Evolutionary conservation across 2,113 vertebrate genomes (phyloP).

Genomic region (Pristiophorus japonicus): DNA sequence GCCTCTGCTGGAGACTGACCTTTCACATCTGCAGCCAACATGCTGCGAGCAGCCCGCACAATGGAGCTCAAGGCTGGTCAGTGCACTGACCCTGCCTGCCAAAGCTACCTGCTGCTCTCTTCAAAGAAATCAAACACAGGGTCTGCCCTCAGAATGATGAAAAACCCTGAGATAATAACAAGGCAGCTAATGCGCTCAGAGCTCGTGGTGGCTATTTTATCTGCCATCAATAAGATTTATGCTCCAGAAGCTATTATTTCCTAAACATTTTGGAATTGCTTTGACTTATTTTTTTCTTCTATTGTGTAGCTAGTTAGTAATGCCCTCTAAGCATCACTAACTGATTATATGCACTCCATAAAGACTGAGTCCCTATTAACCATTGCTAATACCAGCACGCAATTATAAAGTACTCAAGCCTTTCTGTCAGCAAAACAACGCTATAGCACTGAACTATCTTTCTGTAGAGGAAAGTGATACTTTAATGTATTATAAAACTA

Average conservation of each 20-base stretch:
- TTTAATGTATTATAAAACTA: background rate
- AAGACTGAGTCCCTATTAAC: constrained; percentile 42
- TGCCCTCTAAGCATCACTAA: constrained; percentile 64
- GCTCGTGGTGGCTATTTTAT: constrained; percentile 56
- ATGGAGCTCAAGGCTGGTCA: constrained; percentile 58
- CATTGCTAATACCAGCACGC: constrained; percentile 22
- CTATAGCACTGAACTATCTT: background rate
- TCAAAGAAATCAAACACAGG: constrained; percentile 85
- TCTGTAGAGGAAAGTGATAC: background rate
- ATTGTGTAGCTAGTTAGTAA: constrained; percentile 47
- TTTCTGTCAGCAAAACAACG: background rate
- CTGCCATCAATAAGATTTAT: constrained; percentile 63
- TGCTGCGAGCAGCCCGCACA: constrained; percentile 54
- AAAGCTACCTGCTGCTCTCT: constrained; percentile 87
- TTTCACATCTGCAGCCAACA: constrained; percentile 62
- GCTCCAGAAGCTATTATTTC: constrained; percentile 60
- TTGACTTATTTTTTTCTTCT: constrained; percentile 47
- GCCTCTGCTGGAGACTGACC: constrained; percentile 73
- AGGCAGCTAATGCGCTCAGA: constrained; percentile 53
- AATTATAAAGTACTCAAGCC: constrained; percentile 32
- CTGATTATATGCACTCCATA: constrained; percentile 57
- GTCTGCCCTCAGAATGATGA: constrained; percentile 71
- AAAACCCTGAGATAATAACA: constrained; percentile 57
- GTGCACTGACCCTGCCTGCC: constrained; percentile 62
- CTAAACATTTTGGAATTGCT: constrained; percentile 44